These are phyloP conservation scores for Cryptus viduatorius DNA, from an alignment of 2,888 invertebrate genomes.

Conservation along the genomic window DNA sequence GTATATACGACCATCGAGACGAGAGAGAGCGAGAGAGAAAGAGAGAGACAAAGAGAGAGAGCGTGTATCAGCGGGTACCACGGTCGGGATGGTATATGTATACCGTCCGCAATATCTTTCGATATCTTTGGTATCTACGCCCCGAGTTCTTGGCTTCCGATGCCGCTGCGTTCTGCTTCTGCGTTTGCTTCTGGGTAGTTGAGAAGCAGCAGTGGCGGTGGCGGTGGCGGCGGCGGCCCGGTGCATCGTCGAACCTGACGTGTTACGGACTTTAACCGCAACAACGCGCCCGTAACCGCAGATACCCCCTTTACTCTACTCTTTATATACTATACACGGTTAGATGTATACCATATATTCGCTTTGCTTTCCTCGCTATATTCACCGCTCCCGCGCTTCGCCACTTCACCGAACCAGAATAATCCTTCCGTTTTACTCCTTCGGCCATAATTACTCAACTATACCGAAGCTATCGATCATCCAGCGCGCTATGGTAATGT, in stretches of 20 bases:
- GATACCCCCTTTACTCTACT: conserved; percentile 80
- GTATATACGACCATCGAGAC: conserved; percentile 41
- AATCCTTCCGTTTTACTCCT: conserved; percentile 54
- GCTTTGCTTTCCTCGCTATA: conserved; percentile 35
- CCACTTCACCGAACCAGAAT: conserved; percentile 12
- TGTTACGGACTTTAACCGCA: conserved; percentile 83
- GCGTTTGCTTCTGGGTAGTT: conserved; percentile 76
- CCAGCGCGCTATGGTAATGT: conserved; percentile 65
- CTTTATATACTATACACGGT: conserved; percentile 72
- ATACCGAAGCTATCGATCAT: conserved; percentile 79
- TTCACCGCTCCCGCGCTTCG: conserved; percentile 13
- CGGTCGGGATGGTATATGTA: conserved; percentile 70
- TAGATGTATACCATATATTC: conserved; percentile 8
- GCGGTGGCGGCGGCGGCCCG: conserved; percentile 63
- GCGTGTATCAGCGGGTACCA: conserved; percentile 59
- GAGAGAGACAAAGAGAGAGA: not conserved
- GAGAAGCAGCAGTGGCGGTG: conserved; percentile 81
- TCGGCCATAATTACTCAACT: conserved; percentile 78
- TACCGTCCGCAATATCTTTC: not conserved
- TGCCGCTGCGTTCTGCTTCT: conserved; percentile 56
- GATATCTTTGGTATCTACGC: conserved; percentile 14
- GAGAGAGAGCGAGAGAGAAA: not conserved
- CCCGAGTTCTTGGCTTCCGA: conserved; percentile 27
- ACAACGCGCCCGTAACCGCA: conserved; percentile 83
- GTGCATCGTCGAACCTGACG: conserved; percentile 78